These are phyloP conservation scores for Scaeva pyrastri DNA, from an alignment of 2,888 invertebrate genomes.

Conservation along the genomic window DNA sequence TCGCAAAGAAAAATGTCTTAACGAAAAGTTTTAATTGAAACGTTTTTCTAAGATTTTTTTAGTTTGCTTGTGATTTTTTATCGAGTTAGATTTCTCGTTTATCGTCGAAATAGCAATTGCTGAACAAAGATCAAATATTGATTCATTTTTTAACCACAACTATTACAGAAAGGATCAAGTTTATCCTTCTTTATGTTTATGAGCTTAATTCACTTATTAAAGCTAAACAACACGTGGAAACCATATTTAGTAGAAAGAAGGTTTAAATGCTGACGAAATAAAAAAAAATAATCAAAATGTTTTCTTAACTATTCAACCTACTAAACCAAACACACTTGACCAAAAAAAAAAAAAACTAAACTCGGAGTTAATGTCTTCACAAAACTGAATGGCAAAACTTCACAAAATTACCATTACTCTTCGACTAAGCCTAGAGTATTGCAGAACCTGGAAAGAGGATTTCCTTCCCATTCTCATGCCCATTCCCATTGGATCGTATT, in stretches of 20 bases:
- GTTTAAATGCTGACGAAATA: no score
- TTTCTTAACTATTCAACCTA: not conserved
- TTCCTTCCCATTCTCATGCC: conserved; percentile 32
- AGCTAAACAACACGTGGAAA: no score
- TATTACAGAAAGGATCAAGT: no score
- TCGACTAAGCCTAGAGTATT: conserved; percentile 45
- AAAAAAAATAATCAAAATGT: not conserved
- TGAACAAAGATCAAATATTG: no score
- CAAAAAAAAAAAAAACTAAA: not conserved
- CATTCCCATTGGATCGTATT: conserved; percentile 40
- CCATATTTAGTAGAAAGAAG: no score
- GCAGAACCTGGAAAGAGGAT: conserved; percentile 42
- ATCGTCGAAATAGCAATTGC: no score
- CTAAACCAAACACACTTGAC: not conserved
- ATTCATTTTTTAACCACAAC: no score
- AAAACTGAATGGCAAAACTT: conserved; percentile 23
- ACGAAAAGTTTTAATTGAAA: not conserved
- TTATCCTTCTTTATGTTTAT: no score
- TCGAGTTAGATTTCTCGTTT: no score
- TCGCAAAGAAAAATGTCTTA: not conserved
- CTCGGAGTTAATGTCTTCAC: conserved; percentile 3
- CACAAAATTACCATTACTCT: conserved; percentile 43
- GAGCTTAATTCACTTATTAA: no score
- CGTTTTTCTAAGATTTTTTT: no score
- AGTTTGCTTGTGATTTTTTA: no score